Evolutionary conservation across 1,140 invertebrate species (phyloP), one percentile per base, ranked within the genome.

Genomic region (Pogonomyrmex californicus): DNA sequence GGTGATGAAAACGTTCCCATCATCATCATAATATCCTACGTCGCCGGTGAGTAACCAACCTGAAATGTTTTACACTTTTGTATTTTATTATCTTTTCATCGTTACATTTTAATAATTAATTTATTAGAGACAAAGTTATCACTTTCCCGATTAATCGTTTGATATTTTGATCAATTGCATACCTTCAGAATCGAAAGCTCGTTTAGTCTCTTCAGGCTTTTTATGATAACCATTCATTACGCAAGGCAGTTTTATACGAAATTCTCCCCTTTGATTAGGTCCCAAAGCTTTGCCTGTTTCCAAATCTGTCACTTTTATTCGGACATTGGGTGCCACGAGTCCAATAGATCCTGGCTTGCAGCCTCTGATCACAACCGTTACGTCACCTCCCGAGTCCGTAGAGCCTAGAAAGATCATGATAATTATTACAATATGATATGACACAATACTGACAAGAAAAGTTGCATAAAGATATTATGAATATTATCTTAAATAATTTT

Each of bases 161-260:
- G 36, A 41, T 3, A 65, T 41, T 41, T 3, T 0, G 0, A 30
- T 60, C 56, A 76, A 1, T 41, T 44, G 1, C 44, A 49, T 14
- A 96, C 97, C 96, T 54, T 96, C 94, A 9, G 83, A 79, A 83
- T 95, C 95, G 38, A 96, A 94, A 2, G 93, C 41, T 10, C 12
- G 54, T 23, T 60, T 62, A 10, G 85, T 86, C 1, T 56, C 65
- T 58, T 70, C 44, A 17, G 41, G 85, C 54, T 68, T 79, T 0
- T 79, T 65, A 23, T 70, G 5, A 51, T 86, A 86, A 12, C 65
- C 65, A 5, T 78, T 70, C 54, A 86, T 70, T 30, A 66, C 49
- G 14, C 33, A 23, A 6, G 49, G 14, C 5, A 49, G 2, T 63
- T 58, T 79, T 3, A 70, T 30, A 17, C 63, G 58, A 1, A 86